Base-by-base conservation (phyloP, 2,797 vertebrate genomes). In the Arctocebus calabarensis region DNA sequence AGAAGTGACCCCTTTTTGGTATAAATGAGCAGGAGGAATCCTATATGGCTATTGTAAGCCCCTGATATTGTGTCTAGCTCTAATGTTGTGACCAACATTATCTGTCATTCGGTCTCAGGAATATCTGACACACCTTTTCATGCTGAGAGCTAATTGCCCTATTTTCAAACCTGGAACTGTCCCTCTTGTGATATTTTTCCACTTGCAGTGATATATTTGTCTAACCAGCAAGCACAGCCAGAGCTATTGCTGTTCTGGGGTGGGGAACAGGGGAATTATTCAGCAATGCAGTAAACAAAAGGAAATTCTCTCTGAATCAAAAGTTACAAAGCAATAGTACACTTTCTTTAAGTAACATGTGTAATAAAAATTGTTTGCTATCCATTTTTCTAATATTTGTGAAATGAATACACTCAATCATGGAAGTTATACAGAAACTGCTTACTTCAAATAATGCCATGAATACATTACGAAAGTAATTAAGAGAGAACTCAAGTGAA, bases 351-450 rank as follows among this genome's bases (percentile, higher is more conserved):
- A 97, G 32, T 96, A 97, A 97, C 87, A 97, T 88, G 97, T 82
- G 94, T 97, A 98, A 98, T 98, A 98, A 96, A 97, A 98, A 97
- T 91, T 95, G 96, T 97, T 96, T 97, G 97, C 96, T 97, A 94
- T 97, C 90, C 92, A 70, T 97, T 98, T 98, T 98, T 98, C 96
- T 97, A 98, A 97, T 98, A 97, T 89, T 97, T 45, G 84, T 92
- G 93, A 98, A 98, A 98, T 97, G 97, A 98, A 97, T 96, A 97
- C 88, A 97, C 79, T 98, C 97, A 96, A 97, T 98, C 98, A 97
- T 73, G 62, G 92, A 98, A 98, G 97, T 98, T 97, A 98, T 97
- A 87, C 84, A 94, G 97, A 96, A 98, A 97, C 94, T 97, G 97
- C 94, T 98, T 97, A 96, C 77, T 90, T 95, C 97, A 97, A 98